Base-by-base conservation (phyloP, 2,113 vertebrate genomes). In the Colinus virginianus region DNA sequence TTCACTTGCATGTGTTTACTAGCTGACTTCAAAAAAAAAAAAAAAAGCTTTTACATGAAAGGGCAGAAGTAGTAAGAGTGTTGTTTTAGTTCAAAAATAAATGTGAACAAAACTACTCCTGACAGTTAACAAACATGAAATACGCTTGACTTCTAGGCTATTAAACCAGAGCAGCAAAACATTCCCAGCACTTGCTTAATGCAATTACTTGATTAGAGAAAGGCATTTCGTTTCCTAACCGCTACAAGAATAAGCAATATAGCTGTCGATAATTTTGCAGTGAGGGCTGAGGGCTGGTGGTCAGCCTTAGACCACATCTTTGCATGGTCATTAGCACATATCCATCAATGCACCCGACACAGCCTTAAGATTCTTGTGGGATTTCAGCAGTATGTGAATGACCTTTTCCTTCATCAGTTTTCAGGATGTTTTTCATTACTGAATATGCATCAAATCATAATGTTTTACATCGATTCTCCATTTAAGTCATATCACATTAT, bases 201-300 rank as follows among this genome's bases (percentile, higher is more conserved):
- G 96, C 98, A 95, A 97, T 97, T 97, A 95, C 97, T 90, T 97
- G 97, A 97, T 97, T 95, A 97, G 91, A 93, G 79, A 63, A 69
- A 92, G 87, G 95, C 94, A 96, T 97, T 98, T 96, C 93, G 90
- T 96, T 97, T 96, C 87, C 85, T 95, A 95, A 97, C 98, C 97
- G 7, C 97, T 96, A 98, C 98, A 98, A 92, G 97, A 90, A 97
- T 96, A 97, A 96, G 98, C 98, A 97, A 98, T 98, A 98, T 98
- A 98, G 91, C 96, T 97, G 98, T 98, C 98, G 87, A 98, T 98
- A 98, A 96, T 95, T 94, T 89, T 70, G 34, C 96, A 93, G 92
- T 6, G 69, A 88, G 78, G 92, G 95, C 95, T 84, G 85, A 72
- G 95, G 92, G 87, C 77, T 88, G 84, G 85, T 93, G 96, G 95